These are phyloP conservation scores for Dynastes grantii DNA, from an alignment of 2,888 invertebrate genomes.

Conservation along the genomic window DNA sequence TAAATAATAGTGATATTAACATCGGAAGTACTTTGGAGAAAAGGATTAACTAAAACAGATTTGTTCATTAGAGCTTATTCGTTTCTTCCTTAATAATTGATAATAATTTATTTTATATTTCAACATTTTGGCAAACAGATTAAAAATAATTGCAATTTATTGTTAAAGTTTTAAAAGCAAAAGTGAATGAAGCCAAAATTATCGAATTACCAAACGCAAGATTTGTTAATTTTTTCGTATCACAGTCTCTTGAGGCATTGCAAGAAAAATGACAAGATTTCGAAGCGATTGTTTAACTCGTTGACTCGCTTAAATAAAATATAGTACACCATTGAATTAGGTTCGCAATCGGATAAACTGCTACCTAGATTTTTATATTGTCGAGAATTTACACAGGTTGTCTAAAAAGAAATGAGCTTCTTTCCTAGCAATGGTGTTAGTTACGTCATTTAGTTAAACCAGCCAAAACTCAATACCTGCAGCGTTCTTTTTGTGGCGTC, in stretches of 20 bases:
- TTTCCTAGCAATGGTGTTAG: no score
- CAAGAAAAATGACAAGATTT: conserved; percentile 57
- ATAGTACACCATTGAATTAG: not conserved
- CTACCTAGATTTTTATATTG: no score
- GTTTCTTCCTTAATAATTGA: not conserved
- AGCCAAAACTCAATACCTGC: no score
- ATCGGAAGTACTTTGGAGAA: no score
- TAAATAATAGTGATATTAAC: no score
- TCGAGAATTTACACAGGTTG: no score
- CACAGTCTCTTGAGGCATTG: conserved; percentile 68
- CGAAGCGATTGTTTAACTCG: conserved; percentile 34
- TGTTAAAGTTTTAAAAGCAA: not conserved
- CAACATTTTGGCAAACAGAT: not conserved
- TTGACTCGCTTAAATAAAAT: conserved; percentile 19
- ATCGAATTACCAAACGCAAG: not conserved
- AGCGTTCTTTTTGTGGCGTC: no score
- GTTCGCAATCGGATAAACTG: not conserved
- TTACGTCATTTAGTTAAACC: no score
- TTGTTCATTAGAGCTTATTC: conserved; percentile 6
- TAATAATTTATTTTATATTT: not conserved
- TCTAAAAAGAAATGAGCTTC: no score
- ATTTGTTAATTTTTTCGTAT: conserved; percentile 60
- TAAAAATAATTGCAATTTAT: not conserved
- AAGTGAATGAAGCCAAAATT: not conserved
- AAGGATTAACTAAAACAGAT: not conserved